Conservation (phyloP, 2,797 vertebrate genomes). For the Mycteria americana region DNA sequence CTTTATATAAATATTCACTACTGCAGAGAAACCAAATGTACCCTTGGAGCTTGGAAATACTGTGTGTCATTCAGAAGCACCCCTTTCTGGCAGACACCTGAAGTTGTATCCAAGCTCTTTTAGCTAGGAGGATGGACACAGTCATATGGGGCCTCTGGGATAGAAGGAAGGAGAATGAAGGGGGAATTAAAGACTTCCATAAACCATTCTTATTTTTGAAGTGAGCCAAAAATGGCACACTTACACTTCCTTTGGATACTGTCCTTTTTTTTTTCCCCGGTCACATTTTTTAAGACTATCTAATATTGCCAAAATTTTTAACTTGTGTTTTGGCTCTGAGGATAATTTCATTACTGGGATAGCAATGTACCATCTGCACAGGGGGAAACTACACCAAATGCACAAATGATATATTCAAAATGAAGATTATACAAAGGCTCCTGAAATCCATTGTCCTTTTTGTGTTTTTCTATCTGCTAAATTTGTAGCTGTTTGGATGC, state of each 20-base stretch:
- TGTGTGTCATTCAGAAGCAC: background rate
- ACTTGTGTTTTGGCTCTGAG: background rate
- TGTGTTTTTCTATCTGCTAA: background rate
- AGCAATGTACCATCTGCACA: background rate
- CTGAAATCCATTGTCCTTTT: background rate
- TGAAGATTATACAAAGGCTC: background rate
- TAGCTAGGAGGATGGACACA: background rate
- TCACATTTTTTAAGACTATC: background rate
- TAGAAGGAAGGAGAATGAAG: background rate
- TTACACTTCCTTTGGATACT: background rate
- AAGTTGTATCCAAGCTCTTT: background rate
- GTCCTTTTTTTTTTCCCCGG: background rate
- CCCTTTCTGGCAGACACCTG: constrained; percentile 18
- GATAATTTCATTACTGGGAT: background rate
- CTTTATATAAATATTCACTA: constrained; percentile 10
- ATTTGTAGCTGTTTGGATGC: background rate
- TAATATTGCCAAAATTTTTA: background rate
- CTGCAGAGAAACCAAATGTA: background rate
- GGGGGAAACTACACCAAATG: background rate
- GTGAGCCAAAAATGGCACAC: background rate
- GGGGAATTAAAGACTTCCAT: background rate
- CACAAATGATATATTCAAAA: background rate
- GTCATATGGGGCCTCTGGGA: background rate
- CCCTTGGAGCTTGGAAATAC: background rate
- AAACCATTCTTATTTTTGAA: background rate